Base-by-base conservation (phyloP, 37 sponge, comb jelly and placozoan genomes). In the Spongia lamella region DNA sequence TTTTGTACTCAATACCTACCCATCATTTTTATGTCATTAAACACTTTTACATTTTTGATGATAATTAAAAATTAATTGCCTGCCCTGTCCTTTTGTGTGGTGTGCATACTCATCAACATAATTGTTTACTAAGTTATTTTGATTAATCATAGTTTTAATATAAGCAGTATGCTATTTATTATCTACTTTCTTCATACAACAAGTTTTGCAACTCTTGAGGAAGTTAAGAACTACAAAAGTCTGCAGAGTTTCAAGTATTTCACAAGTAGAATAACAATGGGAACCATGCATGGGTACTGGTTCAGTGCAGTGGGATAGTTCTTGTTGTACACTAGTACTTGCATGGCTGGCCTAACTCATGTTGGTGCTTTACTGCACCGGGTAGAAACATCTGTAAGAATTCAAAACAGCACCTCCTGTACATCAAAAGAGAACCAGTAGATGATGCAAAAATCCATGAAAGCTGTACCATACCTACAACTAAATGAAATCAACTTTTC, bases 261-360 rank as follows among this genome's bases (percentile, higher is more conserved):
- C 7, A 6, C 7, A 26, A 25, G 25, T 56, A 25, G 57, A 2
- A 26, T 22, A 25, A 25, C 25, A 4, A 22, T 56, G 21, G 57
- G 25, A 56, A 56, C 57, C 2, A 26, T 25, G 25, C 25, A 25
- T 22, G 7, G 25, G 57, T 3, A 26, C 57, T 56, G 5, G 3
- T 22, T 22, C 25, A 25, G 25, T 56, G 7, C 25, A 3, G 21
- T 56, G 21, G 70, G 70, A 15, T 21, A 22, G 51, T 52, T 70
- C 11, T 27, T 29, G 21, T 70, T 52, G 26, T 52, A 54, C 24
- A 57, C 66, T 17, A 43, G 62, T 22, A 47, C 68, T 20, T 66
- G 69, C 29, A 79, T 79, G 79, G 79, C 79, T 25, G 79, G 69
- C n/a, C 37, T 79, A 24, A 69, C 40, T 55, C 66, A 77, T 37